Base-by-base conservation (phyloP, 2,113 vertebrate genomes). In the Anguilla rostrata region DNA sequence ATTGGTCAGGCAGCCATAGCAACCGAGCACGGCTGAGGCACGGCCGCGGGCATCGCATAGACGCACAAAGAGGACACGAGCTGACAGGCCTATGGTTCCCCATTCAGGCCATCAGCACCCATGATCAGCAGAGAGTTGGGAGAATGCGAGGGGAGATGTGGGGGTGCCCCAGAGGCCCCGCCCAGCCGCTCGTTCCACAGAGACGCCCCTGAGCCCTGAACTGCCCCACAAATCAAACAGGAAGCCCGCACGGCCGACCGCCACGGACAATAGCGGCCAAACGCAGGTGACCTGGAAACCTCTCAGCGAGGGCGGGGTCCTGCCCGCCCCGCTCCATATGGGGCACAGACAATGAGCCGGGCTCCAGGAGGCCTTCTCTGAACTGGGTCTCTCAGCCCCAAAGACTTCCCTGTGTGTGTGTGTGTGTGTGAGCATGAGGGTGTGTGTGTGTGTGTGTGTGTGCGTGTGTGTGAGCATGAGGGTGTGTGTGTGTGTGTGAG, bases 1-100 rank as follows among this genome's bases (percentile, higher is more conserved):
- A 92, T 90, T 86, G 88, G 87, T 82, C 71, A 79, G 88, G 81
- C 84, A 81, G 86, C 40, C 14, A 26, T 82, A 60, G 26, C 63
- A 86, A 87, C n/a, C 90, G 90, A 66, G 60, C 60, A 1, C 8
- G 40, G n/a, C 81, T 86, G 82, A 90, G 84, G 88, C 22, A 20
- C 22, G 8, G 6, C 60, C 60, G 2, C 1, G 60, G 60, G 18
- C 60, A 26, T 26, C 6, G 3, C 20, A 66, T 66, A 66, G 26
- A 66, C 18, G 26, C 22, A 66, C 16, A 26, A 66, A 26, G 60
- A 66, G 20, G 60, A 66, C 18, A 22, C 60, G 18, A 20, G 22
- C 3, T 53, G 49, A 53, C 49, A 11, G 11, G 12, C 49, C 12
- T 14, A 53, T 11, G 11, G 49, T 26, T 26, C 60, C 34, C 60